Conservation (phyloP, 2,888 invertebrate species). For the Nebria brevicollis region DNA sequence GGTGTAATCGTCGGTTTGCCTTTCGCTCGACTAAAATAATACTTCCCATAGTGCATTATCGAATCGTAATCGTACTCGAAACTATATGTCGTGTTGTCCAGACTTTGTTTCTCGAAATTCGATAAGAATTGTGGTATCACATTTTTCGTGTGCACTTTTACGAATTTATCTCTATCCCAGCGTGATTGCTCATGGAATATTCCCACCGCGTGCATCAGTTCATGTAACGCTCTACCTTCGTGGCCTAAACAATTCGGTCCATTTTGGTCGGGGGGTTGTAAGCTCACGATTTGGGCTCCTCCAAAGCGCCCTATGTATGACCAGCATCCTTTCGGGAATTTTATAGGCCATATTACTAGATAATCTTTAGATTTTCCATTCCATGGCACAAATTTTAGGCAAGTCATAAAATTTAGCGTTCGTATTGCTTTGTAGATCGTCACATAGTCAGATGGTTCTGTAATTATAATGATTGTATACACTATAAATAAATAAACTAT, state of each 20-base stretch:
- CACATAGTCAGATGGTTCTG: conserved; percentile 68
- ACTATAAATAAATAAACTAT: no score
- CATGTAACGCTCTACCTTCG: conserved; percentile 81
- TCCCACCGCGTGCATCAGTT: conserved; percentile 83
- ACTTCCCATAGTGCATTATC: conserved; percentile 81
- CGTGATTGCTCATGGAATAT: conserved; percentile 85
- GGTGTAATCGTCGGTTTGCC: conserved; percentile 72
- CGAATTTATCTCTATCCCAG: conserved; percentile 76
- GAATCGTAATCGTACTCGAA: conserved; percentile 82
- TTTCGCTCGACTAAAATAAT: conserved; percentile 72
- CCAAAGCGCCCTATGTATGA: conserved; percentile 80
- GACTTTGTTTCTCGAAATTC: conserved; percentile 74
- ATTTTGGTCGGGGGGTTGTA: conserved; percentile 71
- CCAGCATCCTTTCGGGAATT: conserved; percentile 77
- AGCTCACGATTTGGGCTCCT: conserved; percentile 77
- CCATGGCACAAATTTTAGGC: conserved; percentile 73
- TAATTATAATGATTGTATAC: conserved; percentile 47
- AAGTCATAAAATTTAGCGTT: conserved; percentile 72
- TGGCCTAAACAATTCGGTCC: conserved; percentile 73
- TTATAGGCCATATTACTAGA: conserved; percentile 73
- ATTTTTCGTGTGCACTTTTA: conserved; percentile 76
- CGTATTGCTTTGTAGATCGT: conserved; percentile 70
- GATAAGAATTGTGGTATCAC: conserved; percentile 70
- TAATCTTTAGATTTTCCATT: conserved; percentile 72
- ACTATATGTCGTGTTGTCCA: conserved; percentile 71